phyloP scores from a whole-genome alignment of 1,140 invertebrate species.

The Homalodisca vitripennis region DNA sequence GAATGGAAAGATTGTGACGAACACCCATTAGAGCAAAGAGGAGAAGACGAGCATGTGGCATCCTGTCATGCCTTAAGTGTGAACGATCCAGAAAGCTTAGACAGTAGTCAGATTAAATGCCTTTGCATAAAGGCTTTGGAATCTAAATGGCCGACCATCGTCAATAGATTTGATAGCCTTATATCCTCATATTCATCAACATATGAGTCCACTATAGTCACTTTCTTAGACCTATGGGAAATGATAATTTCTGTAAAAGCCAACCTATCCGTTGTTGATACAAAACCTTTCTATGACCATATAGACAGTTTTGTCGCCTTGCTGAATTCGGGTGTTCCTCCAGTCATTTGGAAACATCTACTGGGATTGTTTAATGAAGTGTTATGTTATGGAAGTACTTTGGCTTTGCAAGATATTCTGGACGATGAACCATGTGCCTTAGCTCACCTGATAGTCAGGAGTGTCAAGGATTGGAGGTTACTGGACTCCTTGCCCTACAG shows the following conservation, averaged over 20 bases:
- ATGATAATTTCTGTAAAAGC: constrained; percentile 89
- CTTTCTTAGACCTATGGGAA: constrained; percentile 83
- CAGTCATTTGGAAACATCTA: constrained; percentile 80
- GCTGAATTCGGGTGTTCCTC: constrained; percentile 68
- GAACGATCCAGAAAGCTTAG: constrained; percentile 74
- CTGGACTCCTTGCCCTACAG: constrained; percentile 65
- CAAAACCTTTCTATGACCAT: constrained; percentile 83
- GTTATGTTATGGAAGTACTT: constrained; percentile 83
- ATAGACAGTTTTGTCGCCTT: constrained; percentile 76
- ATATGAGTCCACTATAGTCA: constrained; percentile 60
- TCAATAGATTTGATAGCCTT: constrained; percentile 57
- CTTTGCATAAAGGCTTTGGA: constrained; percentile 81
- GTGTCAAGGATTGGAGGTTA: constrained; percentile 79
- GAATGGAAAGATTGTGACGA: constrained; percentile 83
- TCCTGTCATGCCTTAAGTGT: constrained; percentile 66
- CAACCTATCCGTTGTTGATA: constrained; percentile 84
- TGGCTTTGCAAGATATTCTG: constrained; percentile 80
- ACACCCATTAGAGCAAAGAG: constrained; percentile 73
- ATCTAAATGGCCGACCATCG: constrained; percentile 75
- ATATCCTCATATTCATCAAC: constrained; percentile 51
- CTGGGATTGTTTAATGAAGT: constrained; percentile 84
- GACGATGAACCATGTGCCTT: constrained; percentile 84
- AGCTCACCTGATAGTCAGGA: constrained; percentile 79
- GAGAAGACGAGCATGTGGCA: constrained; percentile 38
- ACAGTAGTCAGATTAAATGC: constrained; percentile 75